Conservation (phyloP, 2,888 invertebrate species). For the Sisyra terminalis region DNA sequence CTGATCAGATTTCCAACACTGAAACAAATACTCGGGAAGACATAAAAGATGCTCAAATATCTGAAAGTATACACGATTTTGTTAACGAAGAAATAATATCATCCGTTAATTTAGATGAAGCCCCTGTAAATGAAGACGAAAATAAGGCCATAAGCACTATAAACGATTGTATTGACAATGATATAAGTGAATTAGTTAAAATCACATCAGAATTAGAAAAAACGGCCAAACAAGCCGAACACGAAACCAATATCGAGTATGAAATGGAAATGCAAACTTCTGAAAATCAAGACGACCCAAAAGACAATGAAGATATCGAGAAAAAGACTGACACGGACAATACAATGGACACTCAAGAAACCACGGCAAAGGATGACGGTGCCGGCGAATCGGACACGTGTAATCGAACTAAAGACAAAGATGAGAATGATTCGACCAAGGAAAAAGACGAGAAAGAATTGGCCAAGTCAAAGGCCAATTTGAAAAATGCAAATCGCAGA, state of each 20-base stretch:
- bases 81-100: conserved; percentile 8
- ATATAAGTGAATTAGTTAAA: conserved; percentile 11
- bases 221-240: conserved; percentile 12
- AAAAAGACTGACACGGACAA: conserved; percentile 16
- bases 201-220: conserved; percentile 11
- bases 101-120: neutral
- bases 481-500: conserved; percentile 29
- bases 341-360: conserved; percentile 17
- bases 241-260: conserved; percentile 12
- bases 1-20: neutral
- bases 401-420: conserved; percentile 23
- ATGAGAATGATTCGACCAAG: conserved; percentile 21
- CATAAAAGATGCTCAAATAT: neutral
- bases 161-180: conserved; percentile 12
- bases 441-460: conserved; percentile 17
- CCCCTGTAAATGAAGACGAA: neutral
- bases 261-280: conserved; percentile 11
- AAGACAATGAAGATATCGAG: conserved; percentile 11
- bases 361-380: conserved; percentile 25
- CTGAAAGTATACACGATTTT: conserved; percentile 12
- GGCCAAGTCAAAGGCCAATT: conserved; percentile 13
- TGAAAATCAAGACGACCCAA: conserved; percentile 15
- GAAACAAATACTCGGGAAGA: neutral
- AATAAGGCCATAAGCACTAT: conserved; percentile 10
- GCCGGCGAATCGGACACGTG: conserved; percentile 14